phyloP scores from a whole-genome alignment of 2,113 vertebrate species.

The Acanthochromis polyacanthus region DNA sequence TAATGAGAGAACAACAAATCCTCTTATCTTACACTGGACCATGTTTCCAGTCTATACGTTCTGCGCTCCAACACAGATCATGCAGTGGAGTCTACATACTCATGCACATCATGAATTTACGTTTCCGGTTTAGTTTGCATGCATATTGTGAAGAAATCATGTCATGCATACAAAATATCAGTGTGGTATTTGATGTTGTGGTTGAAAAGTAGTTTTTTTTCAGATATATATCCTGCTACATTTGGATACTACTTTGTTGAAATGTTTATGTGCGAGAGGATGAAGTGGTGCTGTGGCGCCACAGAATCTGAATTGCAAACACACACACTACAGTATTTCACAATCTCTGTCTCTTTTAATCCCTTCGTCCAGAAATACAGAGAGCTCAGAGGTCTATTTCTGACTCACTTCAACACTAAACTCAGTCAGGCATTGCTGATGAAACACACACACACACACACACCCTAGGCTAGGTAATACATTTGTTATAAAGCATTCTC shows the following conservation, averaged over 20 bases:
- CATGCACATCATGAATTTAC: too few relatives aligned
- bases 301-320: constrained; percentile 16
- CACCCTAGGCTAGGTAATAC: constrained; percentile 42
- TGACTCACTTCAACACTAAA: constrained; percentile 60
- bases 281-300: constrained; percentile 6
- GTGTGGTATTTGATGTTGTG: too few relatives aligned
- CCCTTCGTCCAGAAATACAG: constrained; percentile 42
- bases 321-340: constrained; percentile 38
- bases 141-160: too few relatives aligned
- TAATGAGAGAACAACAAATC: not conserved
- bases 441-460: constrained; percentile 37
- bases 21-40: not conserved
- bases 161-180: too few relatives aligned
- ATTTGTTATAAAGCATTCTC: constrained; percentile 51
- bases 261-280: not conserved
- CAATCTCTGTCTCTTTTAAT: constrained; percentile 57
- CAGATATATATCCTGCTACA: too few relatives aligned
- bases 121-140: too few relatives aligned
- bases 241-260: not conserved
- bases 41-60: not conserved
- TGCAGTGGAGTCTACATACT: too few relatives aligned
- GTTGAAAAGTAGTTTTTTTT: too few relatives aligned
- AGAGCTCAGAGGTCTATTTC: constrained; percentile 65
- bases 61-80: too few relatives aligned
- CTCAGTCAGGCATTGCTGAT: constrained; percentile 61